Base-by-base conservation (phyloP, 2,888 invertebrate species). In the Galerucella pusilla region DNA sequence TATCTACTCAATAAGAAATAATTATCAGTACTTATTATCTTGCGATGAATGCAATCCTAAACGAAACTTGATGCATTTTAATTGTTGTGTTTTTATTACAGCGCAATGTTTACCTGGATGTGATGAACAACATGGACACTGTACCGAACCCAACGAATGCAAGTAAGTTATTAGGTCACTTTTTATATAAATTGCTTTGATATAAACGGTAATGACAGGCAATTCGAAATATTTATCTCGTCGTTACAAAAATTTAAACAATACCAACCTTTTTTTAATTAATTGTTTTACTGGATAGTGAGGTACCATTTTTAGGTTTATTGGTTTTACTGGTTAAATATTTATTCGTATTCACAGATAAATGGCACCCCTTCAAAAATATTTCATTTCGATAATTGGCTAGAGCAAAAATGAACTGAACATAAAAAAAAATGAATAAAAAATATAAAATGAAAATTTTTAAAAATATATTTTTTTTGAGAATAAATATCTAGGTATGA, bases 71-170 rank as follows among this genome's bases (percentile, higher is more conserved):
- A 73, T 71, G 69, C 70, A 76, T 73, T 76, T 76, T 71, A 73
- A 71, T 76, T 68, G 64, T 76, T 67, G 71, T 60, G 14, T 75
- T 79, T 79, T 90, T 90, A 90, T 94, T 93, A 83, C 91, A 98
- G 98, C 98, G 85, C 93, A 94, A 85, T 98, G 98, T 90, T 90
- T 94, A 89, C 93, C 95, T 86, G 97, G 97, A 88, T 98, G 98
- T 91, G 94, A 96, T 89, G 91, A 93, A 83, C 92, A 93, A 87
- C 95, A 97, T 89, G 98, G 98, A 86, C 93, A 93, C 90, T 98
- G 98, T 91, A 92, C 91, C 86, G 92, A 92, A 88, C 98, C 98
- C 86, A 94, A 96, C 91, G 96, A 97, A 90, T 98, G 98, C 96
- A 92, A 92, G 97, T 97, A 92, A 97, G 97, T 97, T 91, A 71